A percentile compares a stretch with the other conserved stretches of the same genome.
Conservation (phyloP, 2,797 vertebrate species). For the Ficedula albicollis region DNA sequence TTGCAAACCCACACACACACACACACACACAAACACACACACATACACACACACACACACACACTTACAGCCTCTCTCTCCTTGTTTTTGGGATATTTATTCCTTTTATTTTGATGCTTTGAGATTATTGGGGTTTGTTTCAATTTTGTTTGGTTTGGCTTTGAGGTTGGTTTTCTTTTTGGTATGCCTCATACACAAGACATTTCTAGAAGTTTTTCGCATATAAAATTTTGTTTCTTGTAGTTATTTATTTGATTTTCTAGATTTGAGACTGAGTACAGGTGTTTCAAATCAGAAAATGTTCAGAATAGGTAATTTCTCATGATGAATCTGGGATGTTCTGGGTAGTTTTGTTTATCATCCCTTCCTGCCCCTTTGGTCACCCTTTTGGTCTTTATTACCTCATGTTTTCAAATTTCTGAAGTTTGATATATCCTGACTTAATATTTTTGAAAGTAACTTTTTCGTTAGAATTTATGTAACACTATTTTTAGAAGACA, state of each 20-base stretch:
- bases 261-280: background rate
- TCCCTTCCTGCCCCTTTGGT: background rate
- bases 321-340: background rate
- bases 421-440: background rate
- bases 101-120: background rate
- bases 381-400: background rate
- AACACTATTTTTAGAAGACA: background rate
- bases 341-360: background rate
- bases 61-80: background rate
- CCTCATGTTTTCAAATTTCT: background rate
- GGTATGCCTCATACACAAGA: background rate
- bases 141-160: background rate
- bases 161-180: background rate
- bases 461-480: background rate
- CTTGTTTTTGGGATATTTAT: background rate
- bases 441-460: background rate
- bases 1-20: background rate
- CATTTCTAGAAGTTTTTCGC: background rate
- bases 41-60: fast-evolving
- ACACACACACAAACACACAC: fast-evolving
- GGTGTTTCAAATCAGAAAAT: background rate
- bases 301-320: background rate
- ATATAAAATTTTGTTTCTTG: background rate
- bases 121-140: background rate
- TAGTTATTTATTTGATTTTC: background rate